These are phyloP conservation scores for Ochotona curzoniae DNA, from an alignment of 2,113 vertebrate species.

Conservation along the genomic window DNA sequence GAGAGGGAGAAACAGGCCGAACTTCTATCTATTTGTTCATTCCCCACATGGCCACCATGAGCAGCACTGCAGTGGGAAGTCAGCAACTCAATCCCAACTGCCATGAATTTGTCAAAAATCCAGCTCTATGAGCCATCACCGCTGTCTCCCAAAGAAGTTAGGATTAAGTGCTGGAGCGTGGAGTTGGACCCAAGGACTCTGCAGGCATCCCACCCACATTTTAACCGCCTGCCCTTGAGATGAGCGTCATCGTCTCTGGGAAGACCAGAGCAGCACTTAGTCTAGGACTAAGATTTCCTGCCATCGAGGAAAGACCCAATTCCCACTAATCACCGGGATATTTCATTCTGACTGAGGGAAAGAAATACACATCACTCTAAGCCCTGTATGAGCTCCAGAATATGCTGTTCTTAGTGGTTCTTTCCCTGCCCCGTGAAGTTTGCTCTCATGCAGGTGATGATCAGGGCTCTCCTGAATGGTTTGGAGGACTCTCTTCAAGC, in stretches of 20 bases:
- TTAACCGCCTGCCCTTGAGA: neutral
- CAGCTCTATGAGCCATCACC: too few relatives aligned
- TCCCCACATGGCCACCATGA: too few relatives aligned
- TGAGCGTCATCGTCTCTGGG: neutral
- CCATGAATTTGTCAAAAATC: too few relatives aligned
- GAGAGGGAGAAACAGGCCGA: too few relatives aligned
- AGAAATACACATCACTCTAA: neutral
- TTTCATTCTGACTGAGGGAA: neutral
- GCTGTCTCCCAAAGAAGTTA: too few relatives aligned
- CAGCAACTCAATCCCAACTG: too few relatives aligned
- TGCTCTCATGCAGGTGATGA: neutral
- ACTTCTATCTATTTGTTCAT: too few relatives aligned
- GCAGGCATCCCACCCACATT: too few relatives aligned
- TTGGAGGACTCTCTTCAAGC: neutral
- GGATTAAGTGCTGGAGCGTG: too few relatives aligned
- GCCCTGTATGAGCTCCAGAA: neutral
- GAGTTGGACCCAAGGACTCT: too few relatives aligned
- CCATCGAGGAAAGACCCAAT: neutral
- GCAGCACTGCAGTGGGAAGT: too few relatives aligned
- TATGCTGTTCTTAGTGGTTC: neutral
- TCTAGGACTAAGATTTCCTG: neutral
- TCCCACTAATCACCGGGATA: neutral
- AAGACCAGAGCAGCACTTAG: neutral
- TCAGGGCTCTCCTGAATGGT: too few relatives aligned
- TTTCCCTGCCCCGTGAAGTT: neutral